A percentile compares a stretch with the other conserved stretches of the same genome.
Conservation (phyloP, 2,797 vertebrate genomes). For the Molossus alvarezi region DNA sequence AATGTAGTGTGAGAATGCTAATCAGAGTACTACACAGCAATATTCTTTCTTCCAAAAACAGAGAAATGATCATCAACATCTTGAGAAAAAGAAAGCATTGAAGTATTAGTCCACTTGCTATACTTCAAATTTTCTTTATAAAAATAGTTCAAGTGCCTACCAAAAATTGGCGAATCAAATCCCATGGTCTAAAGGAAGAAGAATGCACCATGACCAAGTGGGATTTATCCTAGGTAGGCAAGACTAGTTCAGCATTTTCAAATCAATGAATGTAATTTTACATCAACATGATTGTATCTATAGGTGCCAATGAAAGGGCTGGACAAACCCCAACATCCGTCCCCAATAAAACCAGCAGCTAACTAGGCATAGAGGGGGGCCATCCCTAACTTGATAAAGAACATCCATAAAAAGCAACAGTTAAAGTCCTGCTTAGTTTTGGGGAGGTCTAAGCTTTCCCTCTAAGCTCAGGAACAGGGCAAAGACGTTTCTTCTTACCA, state of each 20-base stretch:
- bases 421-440: not conserved
- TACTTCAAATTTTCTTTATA: not conserved
- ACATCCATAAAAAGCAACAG: not conserved
- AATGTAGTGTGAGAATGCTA: not conserved
- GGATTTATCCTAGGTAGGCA: not conserved
- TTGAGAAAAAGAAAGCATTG: not conserved
- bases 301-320: not conserved
- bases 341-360: not conserved
- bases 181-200: not conserved
- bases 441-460: not conserved
- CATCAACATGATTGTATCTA: not conserved
- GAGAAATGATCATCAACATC: not conserved
- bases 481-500: not conserved
- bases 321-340: not conserved
- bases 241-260: not conserved
- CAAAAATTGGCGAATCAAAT: not conserved
- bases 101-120: not conserved
- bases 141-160: not conserved
- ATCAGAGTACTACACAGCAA: not conserved
- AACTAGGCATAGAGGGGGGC: not conserved
- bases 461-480: not conserved
- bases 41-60: not conserved
- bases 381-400: not conserved
- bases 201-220: not conserved
- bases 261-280: too few species aligned